Conservation (phyloP, 1,140 invertebrate genomes). For the Sweltsa coloradensis region DNA sequence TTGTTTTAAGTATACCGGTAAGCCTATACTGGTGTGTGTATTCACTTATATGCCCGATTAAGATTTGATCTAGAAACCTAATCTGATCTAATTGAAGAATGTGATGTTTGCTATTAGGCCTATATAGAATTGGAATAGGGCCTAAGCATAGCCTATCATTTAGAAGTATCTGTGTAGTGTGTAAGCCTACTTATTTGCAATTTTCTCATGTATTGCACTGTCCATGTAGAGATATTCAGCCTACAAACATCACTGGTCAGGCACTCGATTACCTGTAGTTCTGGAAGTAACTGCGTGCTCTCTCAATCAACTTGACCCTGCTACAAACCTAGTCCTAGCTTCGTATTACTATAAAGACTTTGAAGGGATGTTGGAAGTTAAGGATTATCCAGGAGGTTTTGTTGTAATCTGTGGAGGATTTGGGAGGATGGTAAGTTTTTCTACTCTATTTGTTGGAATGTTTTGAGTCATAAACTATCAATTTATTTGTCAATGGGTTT, state of each 20-base stretch:
- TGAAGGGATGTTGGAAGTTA: conserved; percentile 56
- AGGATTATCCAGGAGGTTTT: conserved; percentile 67
- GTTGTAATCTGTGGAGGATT: conserved; percentile 79
- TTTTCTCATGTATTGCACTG: too few species aligned
- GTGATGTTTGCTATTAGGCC: too few species aligned
- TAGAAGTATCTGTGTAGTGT: too few species aligned
- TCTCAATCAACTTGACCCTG: conserved; percentile 80
- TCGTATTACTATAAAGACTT: conserved; percentile 92
- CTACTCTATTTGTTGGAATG: conserved; percentile 1
- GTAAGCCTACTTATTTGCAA: too few species aligned
- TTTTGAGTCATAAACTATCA: background rate
- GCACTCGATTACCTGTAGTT: conserved; percentile 71
- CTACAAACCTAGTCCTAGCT: conserved; percentile 63
- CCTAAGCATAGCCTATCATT: too few species aligned
- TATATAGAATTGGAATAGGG: too few species aligned
- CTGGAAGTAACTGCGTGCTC: conserved; percentile 82
- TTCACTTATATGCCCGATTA: too few species aligned
- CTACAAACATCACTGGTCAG: conserved; percentile 93
- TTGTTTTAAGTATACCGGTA: too few species aligned
- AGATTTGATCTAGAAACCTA: too few species aligned
- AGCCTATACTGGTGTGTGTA: too few species aligned
- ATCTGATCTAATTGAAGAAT: too few species aligned
- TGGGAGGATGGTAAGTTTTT: conserved; percentile 45
- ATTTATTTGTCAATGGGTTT: background rate
- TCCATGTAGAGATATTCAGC: conserved; percentile 86